These are phyloP conservation scores for Catostomus latipinnis DNA, from an alignment of 2,797 vertebrate species.

Conservation along the genomic window DNA sequence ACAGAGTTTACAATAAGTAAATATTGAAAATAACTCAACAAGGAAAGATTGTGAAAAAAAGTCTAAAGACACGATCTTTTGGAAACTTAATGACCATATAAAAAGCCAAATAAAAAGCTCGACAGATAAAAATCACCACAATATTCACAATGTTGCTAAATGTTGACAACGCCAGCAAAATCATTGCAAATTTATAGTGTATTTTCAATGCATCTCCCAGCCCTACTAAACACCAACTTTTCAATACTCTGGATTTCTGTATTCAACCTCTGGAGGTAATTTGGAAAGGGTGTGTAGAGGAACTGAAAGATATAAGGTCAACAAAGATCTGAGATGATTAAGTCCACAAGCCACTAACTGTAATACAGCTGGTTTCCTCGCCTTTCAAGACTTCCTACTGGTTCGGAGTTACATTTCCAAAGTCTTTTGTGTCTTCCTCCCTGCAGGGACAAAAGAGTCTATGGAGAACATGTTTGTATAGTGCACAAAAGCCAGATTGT, in stretches of 20 bases:
- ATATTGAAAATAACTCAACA: too few species aligned
- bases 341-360: slow-evolving; percentile 64
- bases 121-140: too few species aligned
- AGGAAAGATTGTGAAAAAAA: too few species aligned
- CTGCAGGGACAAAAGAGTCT: slow-evolving; percentile 66
- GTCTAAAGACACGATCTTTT: too few species aligned
- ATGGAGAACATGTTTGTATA: slow-evolving; percentile 60
- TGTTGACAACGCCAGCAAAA: too few species aligned
- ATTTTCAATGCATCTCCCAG: too few species aligned
- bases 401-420: slow-evolving; percentile 60
- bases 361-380: slow-evolving; percentile 65
- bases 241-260: not conserved
- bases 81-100: too few species aligned
- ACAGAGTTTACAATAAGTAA: too few species aligned
- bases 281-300: slow-evolving; percentile 61
- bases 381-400: slow-evolving; percentile 66
- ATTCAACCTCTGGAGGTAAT: slow-evolving; percentile 12
- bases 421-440: slow-evolving; percentile 54
- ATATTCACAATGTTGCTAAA: too few species aligned
- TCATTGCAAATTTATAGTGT: too few species aligned
- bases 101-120: too few species aligned
- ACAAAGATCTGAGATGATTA: slow-evolving; percentile 58
- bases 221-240: not conserved
- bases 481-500: slow-evolving; percentile 68
- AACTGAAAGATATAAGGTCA: slow-evolving; percentile 45